Conservation (phyloP, 2,888 invertebrate species). For the Mythimna vitellina region DNA sequence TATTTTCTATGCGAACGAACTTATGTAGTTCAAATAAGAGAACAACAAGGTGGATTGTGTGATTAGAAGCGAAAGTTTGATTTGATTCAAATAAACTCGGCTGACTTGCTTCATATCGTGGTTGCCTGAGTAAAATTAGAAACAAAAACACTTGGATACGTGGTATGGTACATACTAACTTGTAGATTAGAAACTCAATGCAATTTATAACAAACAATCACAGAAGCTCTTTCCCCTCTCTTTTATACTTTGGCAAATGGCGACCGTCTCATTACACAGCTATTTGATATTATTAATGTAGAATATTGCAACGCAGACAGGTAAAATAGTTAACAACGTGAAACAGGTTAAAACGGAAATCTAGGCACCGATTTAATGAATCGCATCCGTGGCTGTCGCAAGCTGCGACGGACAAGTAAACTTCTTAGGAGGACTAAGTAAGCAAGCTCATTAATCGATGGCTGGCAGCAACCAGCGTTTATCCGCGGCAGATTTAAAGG, state of each 20-base stretch:
- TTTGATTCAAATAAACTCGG: not conserved
- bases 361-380: constrained; percentile 85
- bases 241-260: constrained; percentile 42
- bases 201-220: constrained; percentile 52
- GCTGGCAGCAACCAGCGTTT: constrained; percentile 58
- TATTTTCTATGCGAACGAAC: not conserved
- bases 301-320: constrained; percentile 67
- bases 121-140: not conserved
- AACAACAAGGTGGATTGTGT: not conserved
- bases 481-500: constrained; percentile 63
- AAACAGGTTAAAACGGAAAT: constrained; percentile 87
- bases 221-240: constrained; percentile 40
- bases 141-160: not conserved
- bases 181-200: constrained; percentile 35
- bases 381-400: constrained; percentile 83
- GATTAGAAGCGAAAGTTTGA: constrained; percentile 11
- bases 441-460: constrained; percentile 72
- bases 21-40: constrained; percentile 14
- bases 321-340: constrained; percentile 71
- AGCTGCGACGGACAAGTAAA: constrained; percentile 70
- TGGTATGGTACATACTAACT: not conserved
- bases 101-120: constrained; percentile 1
- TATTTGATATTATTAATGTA: constrained; percentile 50
- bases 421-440: constrained; percentile 64
- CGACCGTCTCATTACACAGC: constrained; percentile 43